Conservation (phyloP, 2,888 invertebrate genomes). For the Ectobius pallidus region DNA sequence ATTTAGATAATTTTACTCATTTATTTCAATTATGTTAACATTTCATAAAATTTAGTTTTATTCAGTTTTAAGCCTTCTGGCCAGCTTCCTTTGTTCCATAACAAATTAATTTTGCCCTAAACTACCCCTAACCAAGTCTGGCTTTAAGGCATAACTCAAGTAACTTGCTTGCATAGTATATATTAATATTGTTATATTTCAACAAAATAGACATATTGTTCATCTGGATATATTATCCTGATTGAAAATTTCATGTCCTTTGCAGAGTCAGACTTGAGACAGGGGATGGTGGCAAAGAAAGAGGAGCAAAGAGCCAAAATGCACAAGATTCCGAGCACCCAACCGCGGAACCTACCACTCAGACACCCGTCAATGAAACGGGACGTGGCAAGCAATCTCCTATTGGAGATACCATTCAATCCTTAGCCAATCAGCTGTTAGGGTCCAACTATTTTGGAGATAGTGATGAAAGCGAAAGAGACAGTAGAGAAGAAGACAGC, state of each 20-base stretch:
- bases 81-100: too few relatives aligned
- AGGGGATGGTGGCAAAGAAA: constrained; percentile 41
- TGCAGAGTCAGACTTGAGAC: constrained; percentile 50
- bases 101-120: too few relatives aligned
- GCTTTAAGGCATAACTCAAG: background rate
- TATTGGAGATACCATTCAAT: constrained; percentile 64
- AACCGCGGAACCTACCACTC: constrained; percentile 39
- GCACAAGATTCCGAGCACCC: background rate
- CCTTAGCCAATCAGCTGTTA: constrained; percentile 63
- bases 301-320: constrained; percentile 3
- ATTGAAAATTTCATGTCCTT: constrained; percentile 30
- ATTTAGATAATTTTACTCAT: too few relatives aligned
- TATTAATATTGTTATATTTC: too few relatives aligned
- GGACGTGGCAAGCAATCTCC: constrained; percentile 46
- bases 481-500: constrained; percentile 47
- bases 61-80: too few relatives aligned
- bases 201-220: background rate
- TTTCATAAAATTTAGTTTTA: too few relatives aligned
- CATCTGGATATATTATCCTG: background rate
- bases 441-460: constrained; percentile 52
- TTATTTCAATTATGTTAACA: too few relatives aligned
- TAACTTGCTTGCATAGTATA: too few relatives aligned
- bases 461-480: constrained; percentile 46
- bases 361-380: constrained; percentile 53
- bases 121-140: constrained; percentile 22